Conservation (phyloP, 1,140 invertebrate species). For the Drosophila ananassae region DNA sequence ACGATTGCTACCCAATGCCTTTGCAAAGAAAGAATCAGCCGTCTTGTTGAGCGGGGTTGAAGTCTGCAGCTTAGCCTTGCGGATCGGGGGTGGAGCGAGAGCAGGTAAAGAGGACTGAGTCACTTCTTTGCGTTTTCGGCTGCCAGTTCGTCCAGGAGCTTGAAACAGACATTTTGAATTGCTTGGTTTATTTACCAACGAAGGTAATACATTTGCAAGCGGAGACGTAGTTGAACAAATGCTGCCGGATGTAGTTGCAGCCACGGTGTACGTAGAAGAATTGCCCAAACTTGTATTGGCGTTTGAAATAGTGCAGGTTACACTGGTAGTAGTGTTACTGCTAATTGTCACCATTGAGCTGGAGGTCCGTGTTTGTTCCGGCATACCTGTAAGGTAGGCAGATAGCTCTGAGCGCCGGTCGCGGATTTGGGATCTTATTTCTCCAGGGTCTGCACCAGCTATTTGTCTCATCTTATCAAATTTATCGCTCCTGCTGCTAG, state of each 20-base stretch:
- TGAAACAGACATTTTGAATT: background rate
- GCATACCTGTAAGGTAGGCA: background rate
- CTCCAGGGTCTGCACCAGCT: conserved; percentile 1
- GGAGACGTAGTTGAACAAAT: background rate
- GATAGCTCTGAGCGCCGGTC: background rate
- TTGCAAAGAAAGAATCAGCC: background rate
- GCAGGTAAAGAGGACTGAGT: background rate
- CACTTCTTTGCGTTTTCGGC: background rate
- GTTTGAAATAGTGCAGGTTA: background rate
- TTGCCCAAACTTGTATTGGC: background rate
- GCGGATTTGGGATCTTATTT: background rate
- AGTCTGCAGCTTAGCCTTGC: no score
- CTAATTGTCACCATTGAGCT: background rate
- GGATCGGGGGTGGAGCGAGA: background rate
- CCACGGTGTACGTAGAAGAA: no score
- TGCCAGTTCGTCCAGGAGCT: background rate
- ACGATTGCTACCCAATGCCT: background rate
- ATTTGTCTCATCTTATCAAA: background rate
- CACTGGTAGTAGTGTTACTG: background rate
- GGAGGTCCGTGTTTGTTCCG: background rate
- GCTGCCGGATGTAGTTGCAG: background rate
- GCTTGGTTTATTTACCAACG: background rate
- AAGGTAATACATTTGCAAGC: background rate
- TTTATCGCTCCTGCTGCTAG: background rate
- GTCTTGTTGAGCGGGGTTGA: background rate